Conservation (phyloP, 1,140 invertebrate species). For the Plutomurus gul region DNA sequence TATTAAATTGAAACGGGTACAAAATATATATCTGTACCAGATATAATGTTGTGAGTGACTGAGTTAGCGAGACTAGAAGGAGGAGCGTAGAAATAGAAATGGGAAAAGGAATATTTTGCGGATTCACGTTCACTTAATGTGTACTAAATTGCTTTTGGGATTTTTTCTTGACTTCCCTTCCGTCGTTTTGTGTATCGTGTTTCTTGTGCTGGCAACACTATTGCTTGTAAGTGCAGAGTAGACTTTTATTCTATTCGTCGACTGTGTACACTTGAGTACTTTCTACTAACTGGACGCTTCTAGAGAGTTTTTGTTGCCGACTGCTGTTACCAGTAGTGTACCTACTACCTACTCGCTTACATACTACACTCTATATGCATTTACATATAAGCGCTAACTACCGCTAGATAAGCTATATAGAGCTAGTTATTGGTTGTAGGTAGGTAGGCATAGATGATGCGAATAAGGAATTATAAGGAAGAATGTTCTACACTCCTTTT, state of each 20-base stretch:
- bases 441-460: neutral
- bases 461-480: conserved; percentile 1
- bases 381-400: neutral
- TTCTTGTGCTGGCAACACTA: neutral
- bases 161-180: conserved; percentile 40
- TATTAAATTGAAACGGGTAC: neutral
- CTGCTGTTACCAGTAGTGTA: too few relatives aligned
- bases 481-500: neutral
- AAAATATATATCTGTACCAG: neutral
- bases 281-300: neutral
- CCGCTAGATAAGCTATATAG: neutral
- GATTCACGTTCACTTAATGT: conserved; percentile 45
- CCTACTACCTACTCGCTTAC: neutral
- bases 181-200: conserved; percentile 16
- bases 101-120: conserved; percentile 38
- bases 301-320: neutral
- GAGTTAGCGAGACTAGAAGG: neutral
- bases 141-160: conserved; percentile 47
- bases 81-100: neutral
- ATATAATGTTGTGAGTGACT: neutral
- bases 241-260: conserved; percentile 19
- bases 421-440: neutral
- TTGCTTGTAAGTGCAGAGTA: too few relatives aligned
- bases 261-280: neutral
- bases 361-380: too few relatives aligned